phyloP scores from a whole-genome alignment of 1,140 invertebrate genomes.

The Pteromalus puparum region DNA sequence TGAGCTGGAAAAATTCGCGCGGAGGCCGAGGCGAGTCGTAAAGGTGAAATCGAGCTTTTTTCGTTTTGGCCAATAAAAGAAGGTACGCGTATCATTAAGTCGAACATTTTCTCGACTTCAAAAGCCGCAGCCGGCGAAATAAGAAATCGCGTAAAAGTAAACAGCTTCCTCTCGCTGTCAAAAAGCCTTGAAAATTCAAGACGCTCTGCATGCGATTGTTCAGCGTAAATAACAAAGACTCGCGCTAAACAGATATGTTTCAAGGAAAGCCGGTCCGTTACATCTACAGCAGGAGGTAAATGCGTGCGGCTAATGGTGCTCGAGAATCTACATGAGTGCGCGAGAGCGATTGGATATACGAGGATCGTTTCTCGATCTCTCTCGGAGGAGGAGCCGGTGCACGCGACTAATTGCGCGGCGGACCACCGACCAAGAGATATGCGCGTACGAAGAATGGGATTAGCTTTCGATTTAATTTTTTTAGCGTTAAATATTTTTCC shows the following conservation, averaged over 20 bases:
- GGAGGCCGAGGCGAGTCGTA: neutral
- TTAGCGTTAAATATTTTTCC: neutral
- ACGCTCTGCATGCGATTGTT: neutral
- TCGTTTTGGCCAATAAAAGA: constrained; percentile 27
- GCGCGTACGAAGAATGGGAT: neutral
- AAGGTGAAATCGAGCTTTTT: constrained; percentile 44
- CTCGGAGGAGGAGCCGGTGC: neutral
- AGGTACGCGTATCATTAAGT: constrained; percentile 41
- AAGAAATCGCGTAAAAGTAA: constrained; percentile 2
- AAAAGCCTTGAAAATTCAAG: neutral
- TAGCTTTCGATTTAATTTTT: neutral
- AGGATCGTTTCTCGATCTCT: neutral
- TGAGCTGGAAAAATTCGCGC: too few relatives aligned
- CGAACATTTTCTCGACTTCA: constrained; percentile 39
- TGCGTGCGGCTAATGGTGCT: constrained; percentile 9
- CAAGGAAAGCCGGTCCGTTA: constrained; percentile 22
- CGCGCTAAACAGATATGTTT: constrained; percentile 11
- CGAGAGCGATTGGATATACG: neutral
- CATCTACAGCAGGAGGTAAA: neutral
- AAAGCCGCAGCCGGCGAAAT: constrained; percentile 36
- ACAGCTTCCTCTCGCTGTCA: too few relatives aligned
- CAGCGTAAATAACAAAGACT: neutral
- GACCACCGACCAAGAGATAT: constrained; percentile 41
- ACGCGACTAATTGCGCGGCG: constrained; percentile 13
- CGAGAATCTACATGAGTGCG: neutral